Percentiles rank a stretch among this genome's conserved stretches.
These are phyloP conservation scores for Leptinotarsa texana DNA, from an alignment of 1,140 invertebrate species.

Conservation along the genomic window DNA sequence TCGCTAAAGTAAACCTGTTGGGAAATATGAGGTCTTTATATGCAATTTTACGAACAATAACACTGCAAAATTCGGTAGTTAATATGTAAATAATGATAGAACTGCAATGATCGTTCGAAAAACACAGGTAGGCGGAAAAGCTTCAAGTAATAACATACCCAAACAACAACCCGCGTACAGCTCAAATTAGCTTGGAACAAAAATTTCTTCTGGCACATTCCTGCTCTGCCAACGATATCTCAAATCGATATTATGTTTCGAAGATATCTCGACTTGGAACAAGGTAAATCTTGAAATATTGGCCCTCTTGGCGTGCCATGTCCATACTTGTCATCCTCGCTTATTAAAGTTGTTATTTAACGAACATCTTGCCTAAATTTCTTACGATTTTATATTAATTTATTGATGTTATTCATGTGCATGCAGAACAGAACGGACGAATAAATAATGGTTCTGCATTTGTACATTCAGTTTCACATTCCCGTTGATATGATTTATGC, in stretches of 20 bases:
- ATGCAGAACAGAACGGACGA: conserved; percentile 15
- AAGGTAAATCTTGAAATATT: conserved; percentile 42
- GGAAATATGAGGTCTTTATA: not conserved
- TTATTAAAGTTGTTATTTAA: conserved; percentile 49
- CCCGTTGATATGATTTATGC: not conserved
- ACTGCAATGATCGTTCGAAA: not conserved
- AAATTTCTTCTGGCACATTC: not conserved
- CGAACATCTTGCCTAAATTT: conserved; percentile 45
- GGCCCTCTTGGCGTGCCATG: conserved; percentile 40
- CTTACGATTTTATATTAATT: conserved; percentile 17
- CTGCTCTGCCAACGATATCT: not conserved
- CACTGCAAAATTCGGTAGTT: conserved; percentile 16
- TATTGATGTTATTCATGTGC: conserved; percentile 17
- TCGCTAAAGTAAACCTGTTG: not conserved
- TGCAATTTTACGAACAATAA: conserved; percentile 17
- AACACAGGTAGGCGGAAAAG: not conserved
- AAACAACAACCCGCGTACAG: not conserved
- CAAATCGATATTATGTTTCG: conserved; percentile 13
- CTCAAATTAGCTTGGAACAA: not conserved
- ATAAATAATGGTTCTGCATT: conserved; percentile 15
- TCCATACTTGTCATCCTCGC: conserved; percentile 46
- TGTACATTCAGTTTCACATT: not conserved
- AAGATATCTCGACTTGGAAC: conserved; percentile 25
- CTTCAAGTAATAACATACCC: not conserved
- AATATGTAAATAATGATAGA: conserved; percentile 10